phyloP scores from a whole-genome alignment of 2,797 vertebrate species.

The Siniperca scherzeri region DNA sequence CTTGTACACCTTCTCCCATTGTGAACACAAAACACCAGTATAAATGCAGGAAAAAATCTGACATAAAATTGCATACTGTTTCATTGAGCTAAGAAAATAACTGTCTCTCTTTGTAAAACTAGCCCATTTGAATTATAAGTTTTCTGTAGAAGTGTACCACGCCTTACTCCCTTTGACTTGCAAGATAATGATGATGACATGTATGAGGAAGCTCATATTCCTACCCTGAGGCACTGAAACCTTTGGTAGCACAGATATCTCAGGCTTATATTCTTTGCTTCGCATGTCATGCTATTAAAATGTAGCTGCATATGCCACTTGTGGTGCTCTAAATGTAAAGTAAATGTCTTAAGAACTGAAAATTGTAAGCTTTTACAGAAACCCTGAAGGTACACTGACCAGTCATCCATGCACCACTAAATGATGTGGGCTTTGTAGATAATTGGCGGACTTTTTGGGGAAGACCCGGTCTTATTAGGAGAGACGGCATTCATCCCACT shows the following conservation, averaged over 20 bases:
- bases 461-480: too few relatives aligned
- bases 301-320: background rate
- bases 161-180: background rate
- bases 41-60: background rate
- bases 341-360: background rate
- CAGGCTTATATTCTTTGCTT: background rate
- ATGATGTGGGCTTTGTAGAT: background rate
- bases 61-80: background rate
- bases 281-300: background rate
- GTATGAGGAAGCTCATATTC: slow-evolving; percentile 21
- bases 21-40: slow-evolving; percentile 20
- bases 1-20: slow-evolving; percentile 15
- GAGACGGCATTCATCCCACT: too few relatives aligned
- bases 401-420: background rate
- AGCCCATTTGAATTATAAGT: background rate
- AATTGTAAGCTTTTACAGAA: background rate
- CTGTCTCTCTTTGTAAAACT: background rate
- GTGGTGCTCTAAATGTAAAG: background rate
- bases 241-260: background rate
- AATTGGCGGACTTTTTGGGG: too few relatives aligned
- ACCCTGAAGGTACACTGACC: background rate
- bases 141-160: background rate
- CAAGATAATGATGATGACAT: background rate
- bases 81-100: background rate
- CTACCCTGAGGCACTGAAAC: slow-evolving; percentile 14